Evolutionary conservation across 2,113 vertebrate species (phyloP).

Genomic region (cattle (Bos taurus)): DNA sequence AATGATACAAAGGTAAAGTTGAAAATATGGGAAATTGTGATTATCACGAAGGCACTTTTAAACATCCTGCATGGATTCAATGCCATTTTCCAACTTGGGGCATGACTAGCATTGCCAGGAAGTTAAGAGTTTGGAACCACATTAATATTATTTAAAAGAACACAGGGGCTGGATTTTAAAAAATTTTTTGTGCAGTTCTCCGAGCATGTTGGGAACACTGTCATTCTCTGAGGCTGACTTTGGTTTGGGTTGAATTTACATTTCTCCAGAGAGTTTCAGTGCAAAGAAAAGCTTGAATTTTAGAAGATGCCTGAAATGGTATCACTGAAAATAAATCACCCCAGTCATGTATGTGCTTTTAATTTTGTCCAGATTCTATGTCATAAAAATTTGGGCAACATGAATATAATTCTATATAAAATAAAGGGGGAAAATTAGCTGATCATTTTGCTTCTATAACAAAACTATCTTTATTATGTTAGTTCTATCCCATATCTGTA

Average conservation of each 20-base stretch:
- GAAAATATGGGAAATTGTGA: background rate
- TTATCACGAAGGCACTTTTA: background rate
- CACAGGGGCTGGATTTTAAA: background rate
- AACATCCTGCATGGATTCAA: background rate
- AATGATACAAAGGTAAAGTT: conserved; percentile 94
- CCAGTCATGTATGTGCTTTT: background rate
- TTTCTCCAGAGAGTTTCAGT: background rate
- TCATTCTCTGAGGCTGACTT: background rate
- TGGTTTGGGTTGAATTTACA: background rate
- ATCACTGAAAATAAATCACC: background rate
- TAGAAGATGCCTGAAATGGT: background rate
- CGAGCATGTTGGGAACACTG: background rate
- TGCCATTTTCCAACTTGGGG: background rate
- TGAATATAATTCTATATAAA: background rate
- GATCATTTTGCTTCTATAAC: background rate
- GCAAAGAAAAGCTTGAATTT: background rate
- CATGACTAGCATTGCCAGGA: background rate
- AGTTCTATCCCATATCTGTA: background rate
- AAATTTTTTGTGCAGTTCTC: background rate
- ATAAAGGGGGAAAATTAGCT: background rate
- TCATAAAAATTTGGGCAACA: background rate
- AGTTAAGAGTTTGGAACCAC: background rate
- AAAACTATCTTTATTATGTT: background rate
- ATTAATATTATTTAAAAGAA: background rate
- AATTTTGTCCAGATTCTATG: background rate